These are phyloP conservation scores for Trinorchestia longiramus DNA, from an alignment of 1,140 invertebrate genomes.

Conservation along the genomic window DNA sequence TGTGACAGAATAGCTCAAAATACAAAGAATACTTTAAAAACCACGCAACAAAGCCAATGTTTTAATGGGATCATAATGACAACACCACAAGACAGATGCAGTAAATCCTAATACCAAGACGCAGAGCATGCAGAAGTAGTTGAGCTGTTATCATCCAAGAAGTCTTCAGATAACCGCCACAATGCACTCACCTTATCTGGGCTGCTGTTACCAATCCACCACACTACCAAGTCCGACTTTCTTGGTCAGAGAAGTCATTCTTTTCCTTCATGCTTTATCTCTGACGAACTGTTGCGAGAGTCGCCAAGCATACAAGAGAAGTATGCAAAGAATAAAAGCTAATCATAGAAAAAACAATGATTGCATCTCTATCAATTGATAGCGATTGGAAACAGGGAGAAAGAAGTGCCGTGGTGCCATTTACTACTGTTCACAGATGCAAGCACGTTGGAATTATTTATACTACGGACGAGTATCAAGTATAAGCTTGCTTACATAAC, in stretches of 20 bases:
- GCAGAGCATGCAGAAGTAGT: background rate
- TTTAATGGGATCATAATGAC: background rate
- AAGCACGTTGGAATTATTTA: too few species aligned
- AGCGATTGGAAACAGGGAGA: background rate
- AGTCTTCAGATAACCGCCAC: background rate
- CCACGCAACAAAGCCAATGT: background rate
- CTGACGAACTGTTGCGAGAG: background rate
- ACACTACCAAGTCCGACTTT: background rate
- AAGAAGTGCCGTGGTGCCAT: background rate
- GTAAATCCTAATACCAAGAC: background rate
- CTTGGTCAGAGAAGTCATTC: background rate
- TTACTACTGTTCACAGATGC: too few species aligned
- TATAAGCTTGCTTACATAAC: too few species aligned
- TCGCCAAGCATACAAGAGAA: too few species aligned
- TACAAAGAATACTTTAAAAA: background rate
- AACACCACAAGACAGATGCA: too few species aligned
- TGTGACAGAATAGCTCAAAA: background rate
- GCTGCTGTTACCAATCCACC: background rate
- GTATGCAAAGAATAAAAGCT: background rate
- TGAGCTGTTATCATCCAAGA: background rate
- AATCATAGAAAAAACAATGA: background rate
- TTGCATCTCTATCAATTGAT: background rate
- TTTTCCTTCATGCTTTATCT: background rate
- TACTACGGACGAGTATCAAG: too few species aligned
- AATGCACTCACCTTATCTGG: background rate